Conservation (phyloP, 2,888 invertebrate genomes). For the Ectropis crepuscularia region DNA sequence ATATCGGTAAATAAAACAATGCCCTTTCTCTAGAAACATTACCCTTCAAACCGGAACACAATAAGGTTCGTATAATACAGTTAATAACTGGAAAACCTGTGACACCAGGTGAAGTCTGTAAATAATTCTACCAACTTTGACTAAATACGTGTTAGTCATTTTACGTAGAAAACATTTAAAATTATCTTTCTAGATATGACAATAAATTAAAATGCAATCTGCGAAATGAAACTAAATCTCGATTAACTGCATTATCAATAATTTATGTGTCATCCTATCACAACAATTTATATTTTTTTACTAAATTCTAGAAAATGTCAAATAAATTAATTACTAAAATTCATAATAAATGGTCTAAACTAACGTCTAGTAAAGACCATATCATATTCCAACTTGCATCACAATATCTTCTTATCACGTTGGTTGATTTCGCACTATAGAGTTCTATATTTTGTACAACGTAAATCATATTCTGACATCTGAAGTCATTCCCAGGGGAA, state of each 20-base stretch:
- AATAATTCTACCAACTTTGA: too few species aligned
- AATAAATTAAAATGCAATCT: too few species aligned
- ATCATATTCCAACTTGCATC: constrained; percentile 22
- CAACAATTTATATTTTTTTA: constrained; percentile 14
- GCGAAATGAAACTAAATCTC: background rate
- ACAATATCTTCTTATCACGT: constrained; percentile 22
- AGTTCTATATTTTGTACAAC: constrained; percentile 23
- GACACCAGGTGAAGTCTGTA: too few species aligned
- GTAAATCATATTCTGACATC: constrained; percentile 28
- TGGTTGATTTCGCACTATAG: constrained; percentile 28
- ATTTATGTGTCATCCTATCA: constrained; percentile 9
- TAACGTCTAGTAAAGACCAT: constrained; percentile 3
- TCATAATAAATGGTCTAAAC: too few species aligned
- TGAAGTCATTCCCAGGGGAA: constrained; percentile 13
- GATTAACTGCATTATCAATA: background rate
- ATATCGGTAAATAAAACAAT: too few species aligned
- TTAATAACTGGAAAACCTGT: too few species aligned
- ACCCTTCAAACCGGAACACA: too few species aligned
- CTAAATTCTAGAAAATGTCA: constrained; percentile 10
- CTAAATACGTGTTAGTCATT: too few species aligned
- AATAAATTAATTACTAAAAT: constrained; percentile 10
- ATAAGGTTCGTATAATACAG: too few species aligned
- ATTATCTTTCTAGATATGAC: too few species aligned
- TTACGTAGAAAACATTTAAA: too few species aligned
- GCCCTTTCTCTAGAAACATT: too few species aligned